Percentiles rank a stretch among this genome's conserved stretches.
These are phyloP conservation scores for Pseudomugil gertrudae DNA, from an alignment of 2,797 vertebrate genomes.

Conservation along the genomic window DNA sequence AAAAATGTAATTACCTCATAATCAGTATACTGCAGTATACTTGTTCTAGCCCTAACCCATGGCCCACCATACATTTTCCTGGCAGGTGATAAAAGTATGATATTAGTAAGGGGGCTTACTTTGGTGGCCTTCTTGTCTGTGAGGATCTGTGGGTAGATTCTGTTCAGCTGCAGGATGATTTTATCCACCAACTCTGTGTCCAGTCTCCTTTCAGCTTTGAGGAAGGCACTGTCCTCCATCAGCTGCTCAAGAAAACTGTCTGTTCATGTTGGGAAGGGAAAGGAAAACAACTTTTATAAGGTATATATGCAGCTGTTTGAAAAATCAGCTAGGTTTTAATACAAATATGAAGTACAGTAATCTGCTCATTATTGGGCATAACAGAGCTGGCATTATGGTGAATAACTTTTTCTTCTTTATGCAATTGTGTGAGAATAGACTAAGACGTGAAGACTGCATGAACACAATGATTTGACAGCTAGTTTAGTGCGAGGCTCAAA, in stretches of 20 bases:
- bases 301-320: not conserved
- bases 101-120: slow-evolving; percentile 73
- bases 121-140: slow-evolving; percentile 93
- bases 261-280: slow-evolving; percentile 35
- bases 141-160: slow-evolving; percentile 96
- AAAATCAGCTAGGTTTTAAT: not conserved
- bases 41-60: too few species aligned
- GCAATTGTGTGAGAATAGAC: not conserved
- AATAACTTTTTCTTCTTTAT: not conserved
- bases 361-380: not conserved
- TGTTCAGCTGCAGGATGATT: slow-evolving; percentile 95
- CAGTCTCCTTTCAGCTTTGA: slow-evolving; percentile 82
- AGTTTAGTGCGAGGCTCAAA: not conserved
- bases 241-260: slow-evolving; percentile 89
- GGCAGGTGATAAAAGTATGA: not conserved
- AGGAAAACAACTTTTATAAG: not conserved
- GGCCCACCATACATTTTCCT: not conserved
- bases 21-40: too few species aligned
- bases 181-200: slow-evolving; percentile 92
- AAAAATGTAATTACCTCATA: not conserved
- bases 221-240: slow-evolving; percentile 87
- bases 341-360: not conserved
- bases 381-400: not conserved
- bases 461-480: not conserved
- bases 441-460: not conserved